phyloP scores from a whole-genome alignment of 2,888 invertebrate genomes.

The Clusia tigrina region DNA sequence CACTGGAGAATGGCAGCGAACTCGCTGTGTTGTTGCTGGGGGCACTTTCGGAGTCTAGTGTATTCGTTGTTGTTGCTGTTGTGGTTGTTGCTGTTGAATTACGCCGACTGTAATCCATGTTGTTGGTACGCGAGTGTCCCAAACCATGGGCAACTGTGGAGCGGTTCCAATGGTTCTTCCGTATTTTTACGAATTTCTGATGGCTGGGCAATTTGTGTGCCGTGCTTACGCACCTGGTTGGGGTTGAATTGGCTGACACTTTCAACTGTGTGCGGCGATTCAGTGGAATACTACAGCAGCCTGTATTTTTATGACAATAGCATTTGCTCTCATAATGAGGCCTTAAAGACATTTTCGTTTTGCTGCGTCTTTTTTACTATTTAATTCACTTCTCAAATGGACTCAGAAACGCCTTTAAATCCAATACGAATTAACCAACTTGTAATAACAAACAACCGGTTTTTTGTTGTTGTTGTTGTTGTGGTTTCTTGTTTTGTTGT shows the following conservation, averaged over 20 bases:
- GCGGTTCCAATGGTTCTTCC: neutral
- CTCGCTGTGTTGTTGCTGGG: neutral
- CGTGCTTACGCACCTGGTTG: neutral
- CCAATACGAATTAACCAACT: neutral
- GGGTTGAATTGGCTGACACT: neutral
- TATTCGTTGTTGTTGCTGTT: slow-evolving; percentile 12
- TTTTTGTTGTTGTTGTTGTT: slow-evolving; percentile 6
- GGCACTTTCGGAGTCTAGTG: slow-evolving; percentile 2
- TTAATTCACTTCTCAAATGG: neutral
- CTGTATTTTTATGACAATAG: slow-evolving; percentile 20
- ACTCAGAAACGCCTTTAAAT: neutral
- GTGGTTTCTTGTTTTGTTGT: slow-evolving; percentile 4
- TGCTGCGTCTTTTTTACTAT: neutral
- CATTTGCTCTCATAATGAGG: slow-evolving; percentile 16
- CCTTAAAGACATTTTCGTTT: neutral
- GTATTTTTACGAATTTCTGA: slow-evolving; percentile 23
- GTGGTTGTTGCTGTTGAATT: slow-evolving; percentile 24
- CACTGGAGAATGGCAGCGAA: neutral
- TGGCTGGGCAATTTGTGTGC: neutral
- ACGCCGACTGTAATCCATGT: slow-evolving; percentile 18
- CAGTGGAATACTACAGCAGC: neutral
- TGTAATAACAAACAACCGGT: slow-evolving; percentile 11
- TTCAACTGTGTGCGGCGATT: neutral
- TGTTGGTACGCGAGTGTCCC: slow-evolving; percentile 10
- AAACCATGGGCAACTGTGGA: neutral